A percentile compares a stretch with the other conserved stretches of the same genome.
Conservation (phyloP, 2,113 vertebrate species). For the Danionella cerebrum region DNA sequence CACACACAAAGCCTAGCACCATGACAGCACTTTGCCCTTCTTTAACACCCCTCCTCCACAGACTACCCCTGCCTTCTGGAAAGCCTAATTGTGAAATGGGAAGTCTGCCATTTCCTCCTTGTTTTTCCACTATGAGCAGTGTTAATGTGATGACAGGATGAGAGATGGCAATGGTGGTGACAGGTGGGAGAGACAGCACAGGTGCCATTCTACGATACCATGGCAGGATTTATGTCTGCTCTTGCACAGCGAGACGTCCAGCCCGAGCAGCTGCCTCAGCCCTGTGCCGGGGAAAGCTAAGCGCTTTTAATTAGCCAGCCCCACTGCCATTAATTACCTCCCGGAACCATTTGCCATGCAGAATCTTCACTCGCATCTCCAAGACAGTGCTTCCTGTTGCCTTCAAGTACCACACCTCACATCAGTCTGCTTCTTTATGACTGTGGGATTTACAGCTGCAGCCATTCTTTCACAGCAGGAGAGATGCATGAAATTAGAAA, state of each 20-base stretch:
- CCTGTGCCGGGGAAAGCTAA: conserved; percentile 83
- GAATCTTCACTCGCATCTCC: conserved; percentile 56
- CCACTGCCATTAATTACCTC: conserved; percentile 83
- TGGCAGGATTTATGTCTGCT: conserved; percentile 84
- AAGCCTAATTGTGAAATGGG: conserved; percentile 64
- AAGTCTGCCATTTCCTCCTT: conserved; percentile 26
- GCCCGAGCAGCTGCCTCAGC: conserved; percentile 79
- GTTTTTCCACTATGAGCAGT: conserved; percentile 61
- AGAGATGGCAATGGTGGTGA: conserved; percentile 73
- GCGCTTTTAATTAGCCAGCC: conserved; percentile 94
- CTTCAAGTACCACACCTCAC: conserved; percentile 35
- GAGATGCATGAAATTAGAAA: background rate
- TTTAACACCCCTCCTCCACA: conserved; percentile 32
- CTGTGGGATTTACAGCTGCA: conserved; percentile 39
- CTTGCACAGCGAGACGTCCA: conserved; percentile 61
- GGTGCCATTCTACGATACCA: conserved; percentile 77
- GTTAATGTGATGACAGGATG: conserved; percentile 88
- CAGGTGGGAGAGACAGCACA: conserved; percentile 79
- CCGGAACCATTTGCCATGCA: conserved; percentile 51
- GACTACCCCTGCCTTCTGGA: conserved; percentile 63
- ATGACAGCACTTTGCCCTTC: background rate
- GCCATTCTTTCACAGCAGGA: conserved; percentile 12
- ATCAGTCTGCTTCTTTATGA: conserved; percentile 49
- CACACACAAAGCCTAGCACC: background rate
- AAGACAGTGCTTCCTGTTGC: conserved; percentile 48